These are phyloP conservation scores for Coreius guichenoti DNA, from an alignment of 2,797 vertebrate genomes.

Conservation along the genomic window DNA sequence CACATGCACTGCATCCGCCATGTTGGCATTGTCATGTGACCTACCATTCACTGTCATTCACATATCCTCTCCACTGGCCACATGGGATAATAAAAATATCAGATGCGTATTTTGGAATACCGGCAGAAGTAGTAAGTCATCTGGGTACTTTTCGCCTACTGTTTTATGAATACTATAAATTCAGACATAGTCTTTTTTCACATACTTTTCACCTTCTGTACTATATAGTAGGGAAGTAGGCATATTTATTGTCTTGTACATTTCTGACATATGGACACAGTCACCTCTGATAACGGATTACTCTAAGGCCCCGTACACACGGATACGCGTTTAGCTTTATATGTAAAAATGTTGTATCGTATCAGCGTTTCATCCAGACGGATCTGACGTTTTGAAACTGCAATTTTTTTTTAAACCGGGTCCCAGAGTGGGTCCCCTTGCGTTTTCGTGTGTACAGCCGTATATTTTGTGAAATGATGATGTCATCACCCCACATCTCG, in stretches of 20 bases:
- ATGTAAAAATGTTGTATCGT: too few relatives aligned
- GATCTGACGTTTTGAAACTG: too few relatives aligned
- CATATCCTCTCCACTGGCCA: background rate
- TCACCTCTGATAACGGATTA: background rate
- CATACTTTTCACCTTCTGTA: background rate
- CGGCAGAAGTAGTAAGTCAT: background rate
- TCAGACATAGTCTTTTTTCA: background rate
- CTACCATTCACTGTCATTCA: background rate
- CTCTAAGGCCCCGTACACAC: background rate
- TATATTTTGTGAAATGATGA: too few relatives aligned
- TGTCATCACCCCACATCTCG: too few relatives aligned
- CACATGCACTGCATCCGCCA: background rate
- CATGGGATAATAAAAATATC: background rate
- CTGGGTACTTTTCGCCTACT: background rate
- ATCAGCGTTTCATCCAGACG: too few relatives aligned
- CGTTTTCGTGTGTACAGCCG: too few relatives aligned
- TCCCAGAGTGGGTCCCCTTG: too few relatives aligned
- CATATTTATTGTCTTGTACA: background rate
- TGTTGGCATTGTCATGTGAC: constrained; percentile 2
- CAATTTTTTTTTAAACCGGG: too few relatives aligned
- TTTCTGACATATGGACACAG: background rate
- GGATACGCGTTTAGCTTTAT: too few relatives aligned
- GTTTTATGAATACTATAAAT: background rate
- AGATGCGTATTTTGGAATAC: background rate
- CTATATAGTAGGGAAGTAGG: background rate